Evolutionary conservation across 2,797 vertebrate genomes (phyloP).

Genomic region (Rhinoraja longicauda): DNA sequence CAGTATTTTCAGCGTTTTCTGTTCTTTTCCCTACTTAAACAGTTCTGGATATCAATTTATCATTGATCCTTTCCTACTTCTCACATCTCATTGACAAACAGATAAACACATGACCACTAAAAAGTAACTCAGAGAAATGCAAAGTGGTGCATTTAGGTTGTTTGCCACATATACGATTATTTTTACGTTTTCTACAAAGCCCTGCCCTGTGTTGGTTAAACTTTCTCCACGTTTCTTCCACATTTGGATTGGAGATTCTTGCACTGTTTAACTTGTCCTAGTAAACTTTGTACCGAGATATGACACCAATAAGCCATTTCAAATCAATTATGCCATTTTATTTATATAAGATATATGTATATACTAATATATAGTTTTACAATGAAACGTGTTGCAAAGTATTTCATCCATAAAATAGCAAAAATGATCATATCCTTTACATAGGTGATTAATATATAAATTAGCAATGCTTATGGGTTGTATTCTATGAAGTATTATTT

Average conservation of each 20-base stretch:
- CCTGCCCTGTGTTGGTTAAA: not conserved
- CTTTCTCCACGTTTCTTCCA: too few relatives aligned
- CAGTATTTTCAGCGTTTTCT: not conserved
- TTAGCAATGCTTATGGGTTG: not conserved
- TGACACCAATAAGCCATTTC: not conserved
- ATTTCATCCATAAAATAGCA: not conserved
- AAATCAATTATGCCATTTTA: not conserved
- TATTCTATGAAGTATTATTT: not conserved
- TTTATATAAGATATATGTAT: too few relatives aligned
- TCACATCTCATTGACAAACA: not conserved
- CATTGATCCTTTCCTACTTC: not conserved
- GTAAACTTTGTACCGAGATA: not conserved
- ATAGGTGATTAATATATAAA: not conserved
- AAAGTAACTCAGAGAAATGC: not conserved
- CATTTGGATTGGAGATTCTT: too few relatives aligned
- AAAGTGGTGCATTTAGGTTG: not conserved
- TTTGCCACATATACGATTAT: not conserved
- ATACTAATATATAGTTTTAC: too few relatives aligned
- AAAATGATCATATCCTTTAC: not conserved
- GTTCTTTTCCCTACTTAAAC: too few relatives aligned
- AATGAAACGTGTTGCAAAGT: not conserved
- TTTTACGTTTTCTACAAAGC: not conserved
- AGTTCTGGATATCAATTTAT: not conserved
- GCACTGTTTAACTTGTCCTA: not conserved
- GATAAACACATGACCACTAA: not conserved